Percentiles rank a stretch among this genome's conserved stretches.
Evolutionary conservation across 1,140 invertebrate species (phyloP).

Genomic region (Triops longicaudatus): DNA sequence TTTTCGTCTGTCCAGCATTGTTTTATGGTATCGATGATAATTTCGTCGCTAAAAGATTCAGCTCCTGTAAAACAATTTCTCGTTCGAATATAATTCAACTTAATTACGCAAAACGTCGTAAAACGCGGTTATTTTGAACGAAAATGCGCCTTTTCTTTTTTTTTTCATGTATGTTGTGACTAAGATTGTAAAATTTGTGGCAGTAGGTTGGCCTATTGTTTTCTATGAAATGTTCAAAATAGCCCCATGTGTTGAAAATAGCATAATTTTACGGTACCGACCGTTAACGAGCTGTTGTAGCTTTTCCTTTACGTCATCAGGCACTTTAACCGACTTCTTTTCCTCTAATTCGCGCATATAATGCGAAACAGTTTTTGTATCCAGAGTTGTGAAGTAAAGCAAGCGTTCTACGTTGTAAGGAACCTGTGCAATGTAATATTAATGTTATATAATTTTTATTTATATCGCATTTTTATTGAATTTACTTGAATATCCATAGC

Average conservation of each 20-base stretch:
- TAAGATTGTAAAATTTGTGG: too few relatives aligned
- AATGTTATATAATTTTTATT: constrained; percentile 18
- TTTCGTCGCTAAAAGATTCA: constrained; percentile 32
- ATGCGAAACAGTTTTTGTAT: constrained; percentile 32
- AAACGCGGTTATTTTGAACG: too few relatives aligned
- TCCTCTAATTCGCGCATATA: constrained; percentile 37
- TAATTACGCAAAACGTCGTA: too few relatives aligned
- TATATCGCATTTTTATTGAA: constrained; percentile 9
- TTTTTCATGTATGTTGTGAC: too few relatives aligned
- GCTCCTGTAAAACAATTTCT: constrained; percentile 19
- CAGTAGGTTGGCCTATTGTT: too few relatives aligned
- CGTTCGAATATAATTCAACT: too few relatives aligned
- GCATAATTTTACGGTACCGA: too few relatives aligned
- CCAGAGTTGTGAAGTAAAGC: constrained; percentile 37
- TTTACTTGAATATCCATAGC: constrained; percentile 46
- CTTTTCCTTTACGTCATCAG: constrained; percentile 32
- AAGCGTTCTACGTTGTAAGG: constrained; percentile 44
- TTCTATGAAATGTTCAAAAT: too few relatives aligned
- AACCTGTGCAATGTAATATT: constrained; percentile 33
- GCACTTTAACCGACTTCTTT: constrained; percentile 33
- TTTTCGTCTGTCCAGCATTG: constrained; percentile 39
- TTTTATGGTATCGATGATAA: constrained; percentile 38
- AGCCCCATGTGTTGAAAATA: too few relatives aligned
- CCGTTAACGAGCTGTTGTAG: constrained; percentile 30
- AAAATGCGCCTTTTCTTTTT: too few relatives aligned